Conservation (phyloP, 2,113 vertebrate genomes). For the Amia ocellicauda region DNA sequence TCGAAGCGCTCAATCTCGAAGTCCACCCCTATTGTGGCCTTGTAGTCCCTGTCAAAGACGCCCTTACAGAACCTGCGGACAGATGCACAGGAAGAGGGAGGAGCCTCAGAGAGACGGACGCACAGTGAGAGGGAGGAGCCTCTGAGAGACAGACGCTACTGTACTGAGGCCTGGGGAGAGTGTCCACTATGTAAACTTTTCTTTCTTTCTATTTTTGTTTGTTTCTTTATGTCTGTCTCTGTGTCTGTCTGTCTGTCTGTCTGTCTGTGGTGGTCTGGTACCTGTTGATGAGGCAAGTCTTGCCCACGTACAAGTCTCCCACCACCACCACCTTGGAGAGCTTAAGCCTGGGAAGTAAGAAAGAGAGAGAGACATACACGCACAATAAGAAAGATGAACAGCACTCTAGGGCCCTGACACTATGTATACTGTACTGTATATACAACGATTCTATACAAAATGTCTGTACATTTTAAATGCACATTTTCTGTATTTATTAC, state of each 20-base stretch:
- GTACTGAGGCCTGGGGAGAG: too few relatives aligned
- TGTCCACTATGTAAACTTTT: too few relatives aligned
- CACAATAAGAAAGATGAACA: not conserved
- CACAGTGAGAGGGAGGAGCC: not conserved
- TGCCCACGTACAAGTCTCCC: constrained; percentile 86
- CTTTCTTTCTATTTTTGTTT: too few relatives aligned
- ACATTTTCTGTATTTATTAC: not conserved
- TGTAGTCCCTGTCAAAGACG: constrained; percentile 81
- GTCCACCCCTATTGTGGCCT: constrained; percentile 90
- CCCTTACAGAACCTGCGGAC: constrained; percentile 85
- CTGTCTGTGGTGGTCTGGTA: too few relatives aligned
- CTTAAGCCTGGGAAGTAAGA: constrained; percentile 64
- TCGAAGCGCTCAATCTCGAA: constrained; percentile 91
- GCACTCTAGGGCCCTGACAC: not conserved
- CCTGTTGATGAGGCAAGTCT: constrained; percentile 92
- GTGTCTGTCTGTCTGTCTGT: too few relatives aligned
- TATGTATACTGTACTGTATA: not conserved
- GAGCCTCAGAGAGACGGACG: not conserved
- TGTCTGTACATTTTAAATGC: too few relatives aligned
- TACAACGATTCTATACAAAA: not conserved
- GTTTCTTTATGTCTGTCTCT: too few relatives aligned
- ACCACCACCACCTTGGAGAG: constrained; percentile 89
- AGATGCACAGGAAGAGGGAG: not conserved
- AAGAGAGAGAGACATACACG: constrained; percentile 12
- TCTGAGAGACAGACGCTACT: too few relatives aligned